Evolutionary conservation across 2,113 vertebrate genomes (phyloP).

Genomic region (Crypturellus undulatus): DNA sequence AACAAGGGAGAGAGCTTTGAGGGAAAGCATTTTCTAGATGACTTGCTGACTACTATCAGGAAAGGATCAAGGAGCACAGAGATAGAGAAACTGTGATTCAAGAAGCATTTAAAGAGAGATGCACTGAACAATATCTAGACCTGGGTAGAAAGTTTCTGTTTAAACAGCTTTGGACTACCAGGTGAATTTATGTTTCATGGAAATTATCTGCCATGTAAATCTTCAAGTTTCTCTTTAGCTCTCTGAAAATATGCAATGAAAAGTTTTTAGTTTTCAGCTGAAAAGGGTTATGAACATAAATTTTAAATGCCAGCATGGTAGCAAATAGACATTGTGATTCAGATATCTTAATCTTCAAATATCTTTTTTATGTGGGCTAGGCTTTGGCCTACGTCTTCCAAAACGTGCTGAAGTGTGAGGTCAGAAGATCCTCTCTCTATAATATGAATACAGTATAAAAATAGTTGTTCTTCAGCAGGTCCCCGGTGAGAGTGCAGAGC

Average conservation of each 20-base stretch:
- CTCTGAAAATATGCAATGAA: background rate
- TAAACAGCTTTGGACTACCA: background rate
- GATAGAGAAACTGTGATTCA: background rate
- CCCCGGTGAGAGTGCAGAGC: background rate
- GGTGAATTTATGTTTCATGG: background rate
- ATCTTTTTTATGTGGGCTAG: background rate
- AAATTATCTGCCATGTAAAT: background rate
- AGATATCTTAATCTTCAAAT: background rate
- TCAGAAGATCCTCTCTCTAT: background rate
- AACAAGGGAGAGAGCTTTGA: background rate
- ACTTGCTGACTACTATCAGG: background rate
- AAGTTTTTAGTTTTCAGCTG: background rate
- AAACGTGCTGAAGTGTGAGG: background rate
- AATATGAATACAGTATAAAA: background rate
- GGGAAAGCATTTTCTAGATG: background rate
- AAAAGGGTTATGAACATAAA: background rate
- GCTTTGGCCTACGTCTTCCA: background rate
- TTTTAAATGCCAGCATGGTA: background rate
- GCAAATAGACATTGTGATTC: background rate
- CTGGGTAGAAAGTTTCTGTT: background rate
- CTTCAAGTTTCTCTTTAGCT: background rate
- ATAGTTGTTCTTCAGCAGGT: background rate
- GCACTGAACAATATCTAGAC: background rate
- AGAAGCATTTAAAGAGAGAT: background rate
- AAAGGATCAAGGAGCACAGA: background rate